Evolutionary conservation across 2,888 invertebrate genomes (phyloP).

Genomic region (Nematopogon swammerdamellus): DNA sequence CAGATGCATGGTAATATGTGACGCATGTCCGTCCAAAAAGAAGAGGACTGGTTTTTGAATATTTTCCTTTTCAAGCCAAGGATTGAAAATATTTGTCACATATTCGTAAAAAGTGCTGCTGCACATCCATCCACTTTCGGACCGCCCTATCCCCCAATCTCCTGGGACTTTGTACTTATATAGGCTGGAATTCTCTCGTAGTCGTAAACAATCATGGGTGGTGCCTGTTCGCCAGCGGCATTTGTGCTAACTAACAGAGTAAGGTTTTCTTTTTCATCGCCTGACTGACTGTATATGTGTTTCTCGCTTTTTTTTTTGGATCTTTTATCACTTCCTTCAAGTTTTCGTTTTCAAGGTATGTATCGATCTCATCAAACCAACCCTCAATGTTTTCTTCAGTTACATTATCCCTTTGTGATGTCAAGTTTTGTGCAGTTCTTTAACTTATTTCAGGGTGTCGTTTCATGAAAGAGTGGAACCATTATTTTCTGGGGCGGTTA

Average conservation of each 20-base stretch:
- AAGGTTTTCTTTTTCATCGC: not conserved
- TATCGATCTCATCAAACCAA: conserved; percentile 11
- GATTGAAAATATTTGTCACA: conserved; percentile 4
- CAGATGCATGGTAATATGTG: conserved; percentile 10
- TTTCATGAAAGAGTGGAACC: conserved; percentile 12
- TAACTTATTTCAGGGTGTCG: conserved; percentile 8
- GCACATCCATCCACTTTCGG: conserved; percentile 6
- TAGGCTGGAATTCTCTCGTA: conserved; percentile 4
- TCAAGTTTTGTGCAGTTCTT: conserved; percentile 10
- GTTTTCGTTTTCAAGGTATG: conserved; percentile 12
- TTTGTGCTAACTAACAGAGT: not conserved
- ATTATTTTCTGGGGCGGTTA: conserved; percentile 11
- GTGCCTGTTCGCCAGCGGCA: not conserved
- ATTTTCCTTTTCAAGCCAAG: conserved; percentile 3
- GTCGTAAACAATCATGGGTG: conserved; percentile 5
- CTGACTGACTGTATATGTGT: not conserved
- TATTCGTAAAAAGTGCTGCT: conserved; percentile 5
- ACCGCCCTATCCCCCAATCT: conserved; percentile 3
- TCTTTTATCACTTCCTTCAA: conserved; percentile 9
- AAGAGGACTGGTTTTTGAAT: conserved; percentile 4
- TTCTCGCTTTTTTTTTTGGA: conserved; percentile 5
- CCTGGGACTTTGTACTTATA: conserved; percentile 2
- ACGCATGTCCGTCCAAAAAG: conserved; percentile 6
- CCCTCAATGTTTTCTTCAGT: conserved; percentile 10
- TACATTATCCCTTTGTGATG: conserved; percentile 10